Evolutionary conservation across 2,113 vertebrate species (phyloP).

Genomic region (Gallinago media): DNA sequence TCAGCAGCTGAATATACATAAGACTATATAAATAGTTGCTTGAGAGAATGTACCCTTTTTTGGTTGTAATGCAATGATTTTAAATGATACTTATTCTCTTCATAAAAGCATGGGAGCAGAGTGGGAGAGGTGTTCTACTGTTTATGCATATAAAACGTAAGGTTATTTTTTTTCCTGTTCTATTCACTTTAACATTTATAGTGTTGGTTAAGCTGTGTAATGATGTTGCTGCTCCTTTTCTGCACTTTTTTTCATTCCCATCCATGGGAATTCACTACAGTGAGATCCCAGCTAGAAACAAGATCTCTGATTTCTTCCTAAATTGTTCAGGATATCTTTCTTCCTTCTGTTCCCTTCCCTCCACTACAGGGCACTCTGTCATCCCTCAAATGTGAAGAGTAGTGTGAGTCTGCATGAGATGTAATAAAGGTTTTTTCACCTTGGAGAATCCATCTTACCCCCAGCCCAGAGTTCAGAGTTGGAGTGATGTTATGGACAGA

Average conservation of each 20-base stretch:
- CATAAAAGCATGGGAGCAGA: slow-evolving; percentile 21
- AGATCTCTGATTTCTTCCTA: neutral
- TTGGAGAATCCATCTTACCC: neutral
- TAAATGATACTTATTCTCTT: neutral
- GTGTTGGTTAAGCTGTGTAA: slow-evolving; percentile 6
- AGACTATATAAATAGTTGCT: slow-evolving; percentile 33
- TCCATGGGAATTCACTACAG: neutral
- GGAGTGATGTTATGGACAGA: neutral
- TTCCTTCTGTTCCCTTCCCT: neutral
- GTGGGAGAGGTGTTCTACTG: slow-evolving; percentile 2
- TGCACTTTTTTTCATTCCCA: neutral
- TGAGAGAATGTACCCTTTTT: slow-evolving; percentile 16
- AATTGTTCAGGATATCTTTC: neutral
- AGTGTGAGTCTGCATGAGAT: neutral
- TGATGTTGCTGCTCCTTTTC: neutral
- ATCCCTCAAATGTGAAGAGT: neutral
- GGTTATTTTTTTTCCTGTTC: neutral
- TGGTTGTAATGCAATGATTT: slow-evolving; percentile 18
- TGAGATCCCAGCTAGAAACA: neutral
- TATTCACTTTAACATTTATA: neutral
- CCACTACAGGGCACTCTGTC: neutral
- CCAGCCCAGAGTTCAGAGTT: neutral
- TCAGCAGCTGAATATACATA: slow-evolving; percentile 30
- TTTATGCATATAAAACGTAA: neutral
- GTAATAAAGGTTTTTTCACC: neutral